phyloP scores from a whole-genome alignment of 1,140 invertebrate genomes.

The Drosophila lowei region DNA sequence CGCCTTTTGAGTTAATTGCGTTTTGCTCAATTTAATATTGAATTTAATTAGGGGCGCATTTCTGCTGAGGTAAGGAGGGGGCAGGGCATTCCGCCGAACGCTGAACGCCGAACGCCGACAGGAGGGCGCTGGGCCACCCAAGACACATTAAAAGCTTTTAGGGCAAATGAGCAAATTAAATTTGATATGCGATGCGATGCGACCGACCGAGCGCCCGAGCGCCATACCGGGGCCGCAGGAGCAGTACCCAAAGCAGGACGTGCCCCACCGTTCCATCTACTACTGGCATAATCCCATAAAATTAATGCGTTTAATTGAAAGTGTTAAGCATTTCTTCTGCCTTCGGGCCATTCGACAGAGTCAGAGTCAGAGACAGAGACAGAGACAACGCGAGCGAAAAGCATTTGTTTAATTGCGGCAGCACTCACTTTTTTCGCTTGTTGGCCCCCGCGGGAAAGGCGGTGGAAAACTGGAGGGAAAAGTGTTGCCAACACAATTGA shows the following conservation, averaged over 20 bases:
- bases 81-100: not conserved
- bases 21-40: conserved; percentile 82
- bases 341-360: conserved; percentile 31
- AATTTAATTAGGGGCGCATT: conserved; percentile 81
- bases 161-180: conserved; percentile 81
- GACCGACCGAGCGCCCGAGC: conserved; percentile 6
- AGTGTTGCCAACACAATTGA: conserved; percentile 59
- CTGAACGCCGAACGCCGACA: too few species aligned
- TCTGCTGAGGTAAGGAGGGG: conserved; percentile 65
- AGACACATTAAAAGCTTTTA: conserved; percentile 79
- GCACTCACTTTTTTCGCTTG: conserved; percentile 3
- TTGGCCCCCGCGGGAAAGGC: not conserved
- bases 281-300: conserved; percentile 70
- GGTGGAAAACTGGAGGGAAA: conserved; percentile 20
- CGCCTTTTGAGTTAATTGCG: conserved; percentile 81
- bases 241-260: conserved; percentile 12
- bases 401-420: conserved; percentile 69
- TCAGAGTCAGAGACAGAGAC: conserved; percentile 6
- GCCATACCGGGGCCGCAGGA: not conserved
- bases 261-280: conserved; percentile 10
- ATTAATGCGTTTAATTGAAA: conserved; percentile 82
- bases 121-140: conserved; percentile 40
- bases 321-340: conserved; percentile 65
- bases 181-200: conserved; percentile 74
- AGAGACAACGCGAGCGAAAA: conserved; percentile 3